A percentile compares a stretch with the other conserved stretches of the same genome.
These are phyloP conservation scores for Hyles lineata DNA, from an alignment of 2,888 invertebrate species.

Conservation along the genomic window DNA sequence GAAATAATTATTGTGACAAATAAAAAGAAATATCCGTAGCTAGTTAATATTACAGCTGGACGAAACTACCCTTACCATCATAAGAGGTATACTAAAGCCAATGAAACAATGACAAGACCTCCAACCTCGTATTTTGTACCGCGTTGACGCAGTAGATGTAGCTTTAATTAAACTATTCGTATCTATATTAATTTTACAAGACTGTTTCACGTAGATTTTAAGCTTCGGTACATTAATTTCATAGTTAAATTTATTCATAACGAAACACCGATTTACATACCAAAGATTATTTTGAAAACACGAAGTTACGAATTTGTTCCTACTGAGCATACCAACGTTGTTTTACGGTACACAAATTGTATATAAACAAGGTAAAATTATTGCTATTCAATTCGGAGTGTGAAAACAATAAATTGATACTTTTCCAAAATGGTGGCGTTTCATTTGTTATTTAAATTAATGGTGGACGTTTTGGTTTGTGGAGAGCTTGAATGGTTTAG, in stretches of 20 bases:
- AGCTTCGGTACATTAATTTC: slow-evolving; percentile 35
- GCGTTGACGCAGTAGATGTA: slow-evolving; percentile 18
- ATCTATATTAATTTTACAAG: slow-evolving; percentile 35
- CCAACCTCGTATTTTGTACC: slow-evolving; percentile 20
- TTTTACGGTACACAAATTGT: slow-evolving; percentile 46
- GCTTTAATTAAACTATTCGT: slow-evolving; percentile 30
- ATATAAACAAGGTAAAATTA: slow-evolving; percentile 55
- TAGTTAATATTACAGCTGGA: background rate
- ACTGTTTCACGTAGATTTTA: slow-evolving; percentile 33
- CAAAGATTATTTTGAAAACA: slow-evolving; percentile 57
- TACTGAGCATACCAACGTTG: slow-evolving; percentile 28
- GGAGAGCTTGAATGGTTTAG: background rate
- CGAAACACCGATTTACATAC: slow-evolving; percentile 56
- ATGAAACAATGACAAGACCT: background rate
- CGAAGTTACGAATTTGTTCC: slow-evolving; percentile 29
- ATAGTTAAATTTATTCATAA: slow-evolving; percentile 48
- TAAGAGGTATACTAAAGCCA: background rate
- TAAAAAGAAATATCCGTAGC: too few relatives aligned
- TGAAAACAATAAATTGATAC: slow-evolving; percentile 81
- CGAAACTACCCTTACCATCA: background rate
- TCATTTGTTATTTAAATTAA: slow-evolving; percentile 25
- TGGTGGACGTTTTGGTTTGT: slow-evolving; percentile 1
- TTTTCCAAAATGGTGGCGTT: slow-evolving; percentile 59
- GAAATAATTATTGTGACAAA: too few relatives aligned
- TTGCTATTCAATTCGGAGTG: slow-evolving; percentile 63